Conservation (phyloP, 2,888 invertebrate genomes). For the Epsilonema sp. region DNA sequence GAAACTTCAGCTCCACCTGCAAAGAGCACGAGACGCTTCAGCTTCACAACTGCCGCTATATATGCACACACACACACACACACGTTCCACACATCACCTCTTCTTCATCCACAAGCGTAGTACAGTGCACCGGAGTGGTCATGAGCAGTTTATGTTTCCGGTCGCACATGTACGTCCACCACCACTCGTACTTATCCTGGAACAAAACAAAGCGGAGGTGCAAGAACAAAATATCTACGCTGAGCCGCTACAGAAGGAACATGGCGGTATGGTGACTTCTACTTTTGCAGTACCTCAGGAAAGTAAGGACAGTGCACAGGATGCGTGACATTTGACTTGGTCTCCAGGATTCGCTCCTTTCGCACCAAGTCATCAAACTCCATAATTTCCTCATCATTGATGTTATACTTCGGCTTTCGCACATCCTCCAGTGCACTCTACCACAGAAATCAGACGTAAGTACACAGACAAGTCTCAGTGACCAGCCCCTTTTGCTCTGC, state of each 20-base stretch:
- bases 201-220: conserved; percentile 9
- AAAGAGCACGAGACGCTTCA: conserved; percentile 10
- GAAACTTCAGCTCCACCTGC: conserved; percentile 64
- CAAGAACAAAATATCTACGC: conserved; percentile 4
- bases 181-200: conserved; percentile 80
- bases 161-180: conserved; percentile 96
- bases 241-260: too few species aligned
- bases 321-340: conserved; percentile 78
- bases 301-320: conserved; percentile 91
- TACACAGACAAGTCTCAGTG: not conserved
- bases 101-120: conserved; percentile 66
- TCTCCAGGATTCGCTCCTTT: conserved; percentile 46
- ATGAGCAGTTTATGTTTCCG: conserved; percentile 71
- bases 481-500: too few species aligned
- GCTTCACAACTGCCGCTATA: not conserved
- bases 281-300: conserved; percentile 54
- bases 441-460: too few species aligned
- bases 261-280: not conserved
- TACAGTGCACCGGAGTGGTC: conserved; percentile 78
- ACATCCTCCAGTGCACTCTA: conserved; percentile 27
- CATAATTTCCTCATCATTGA: conserved; percentile 37
- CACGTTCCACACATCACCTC: conserved; percentile 41
- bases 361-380: conserved; percentile 13
- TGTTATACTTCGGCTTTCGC: not conserved
- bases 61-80: not conserved